Percentiles rank a stretch among this genome's conserved stretches.
These are phyloP conservation scores for Hippopotamyrus pictus DNA, from an alignment of 2,797 vertebrate genomes.

Conservation along the genomic window DNA sequence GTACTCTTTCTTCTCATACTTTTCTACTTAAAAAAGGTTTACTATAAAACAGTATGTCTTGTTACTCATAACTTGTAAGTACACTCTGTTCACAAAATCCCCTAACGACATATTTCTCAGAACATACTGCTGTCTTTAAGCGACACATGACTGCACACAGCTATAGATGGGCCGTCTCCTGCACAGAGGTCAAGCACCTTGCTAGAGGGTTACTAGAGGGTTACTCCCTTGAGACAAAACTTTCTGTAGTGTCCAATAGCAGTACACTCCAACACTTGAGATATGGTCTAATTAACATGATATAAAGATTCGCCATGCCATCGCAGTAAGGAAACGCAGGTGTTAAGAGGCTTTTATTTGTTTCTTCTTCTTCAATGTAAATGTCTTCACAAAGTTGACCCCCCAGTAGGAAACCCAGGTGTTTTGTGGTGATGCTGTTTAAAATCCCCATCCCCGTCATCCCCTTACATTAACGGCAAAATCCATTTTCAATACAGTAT, in stretches of 20 bases:
- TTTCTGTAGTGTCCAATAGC: neutral
- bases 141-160: neutral
- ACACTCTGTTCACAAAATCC: neutral
- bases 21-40: neutral
- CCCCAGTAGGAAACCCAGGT: neutral
- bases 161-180: neutral
- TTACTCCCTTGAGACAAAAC: neutral
- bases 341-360: neutral
- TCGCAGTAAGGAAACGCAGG: neutral
- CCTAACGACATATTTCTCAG: neutral
- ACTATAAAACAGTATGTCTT: neutral
- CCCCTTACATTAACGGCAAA: neutral
- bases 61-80: neutral
- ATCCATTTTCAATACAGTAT: neutral
- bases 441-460: neutral
- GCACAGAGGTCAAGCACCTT: neutral
- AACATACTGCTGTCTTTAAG: neutral
- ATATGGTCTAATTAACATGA: neutral
- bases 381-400: neutral
- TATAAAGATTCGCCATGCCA: neutral
- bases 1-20: neutral
- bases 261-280: neutral
- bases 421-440: neutral
- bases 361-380: neutral
- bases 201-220: neutral